Conservation (phyloP, 2,797 vertebrate species). For the Acanthurus lineatus region DNA sequence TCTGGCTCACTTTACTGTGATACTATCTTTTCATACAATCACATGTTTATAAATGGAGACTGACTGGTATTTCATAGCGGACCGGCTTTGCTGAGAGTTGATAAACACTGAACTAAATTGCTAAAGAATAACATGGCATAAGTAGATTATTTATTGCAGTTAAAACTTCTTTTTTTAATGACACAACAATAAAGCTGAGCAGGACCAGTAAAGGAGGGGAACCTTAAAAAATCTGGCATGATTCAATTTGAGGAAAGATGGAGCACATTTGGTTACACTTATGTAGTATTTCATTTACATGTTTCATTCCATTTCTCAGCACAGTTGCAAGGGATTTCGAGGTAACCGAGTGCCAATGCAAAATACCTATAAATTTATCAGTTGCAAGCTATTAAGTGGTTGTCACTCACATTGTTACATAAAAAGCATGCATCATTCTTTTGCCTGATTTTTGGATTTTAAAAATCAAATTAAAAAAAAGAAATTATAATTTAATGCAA, state of each 20-base stretch:
- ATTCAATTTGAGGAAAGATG: constrained; percentile 22
- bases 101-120: constrained; percentile 46
- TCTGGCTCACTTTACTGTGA: constrained; percentile 77
- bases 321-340: no score
- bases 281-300: constrained; percentile 35
- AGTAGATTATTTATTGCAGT: constrained; percentile 28
- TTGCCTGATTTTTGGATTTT: no score
- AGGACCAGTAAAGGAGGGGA: neutral
- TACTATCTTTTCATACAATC: constrained; percentile 80
- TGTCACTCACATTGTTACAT: no score
- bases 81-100: constrained; percentile 52
- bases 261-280: constrained; percentile 40
- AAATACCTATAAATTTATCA: no score
- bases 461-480: no score
- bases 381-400: no score
- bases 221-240: constrained; percentile 9
- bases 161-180: neutral
- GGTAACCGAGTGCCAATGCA: no score
- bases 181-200: constrained; percentile 20
- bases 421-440: no score
- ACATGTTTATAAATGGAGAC: constrained; percentile 78
- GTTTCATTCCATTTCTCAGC: constrained; percentile 19
- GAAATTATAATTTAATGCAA: no score
- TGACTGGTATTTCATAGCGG: constrained; percentile 61
- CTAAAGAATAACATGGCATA: constrained; percentile 37